Evolutionary conservation across 2,797 vertebrate species (phyloP), one percentile per base, ranked within the genome.

Genomic region (Melanotaenia nigrans): DNA sequence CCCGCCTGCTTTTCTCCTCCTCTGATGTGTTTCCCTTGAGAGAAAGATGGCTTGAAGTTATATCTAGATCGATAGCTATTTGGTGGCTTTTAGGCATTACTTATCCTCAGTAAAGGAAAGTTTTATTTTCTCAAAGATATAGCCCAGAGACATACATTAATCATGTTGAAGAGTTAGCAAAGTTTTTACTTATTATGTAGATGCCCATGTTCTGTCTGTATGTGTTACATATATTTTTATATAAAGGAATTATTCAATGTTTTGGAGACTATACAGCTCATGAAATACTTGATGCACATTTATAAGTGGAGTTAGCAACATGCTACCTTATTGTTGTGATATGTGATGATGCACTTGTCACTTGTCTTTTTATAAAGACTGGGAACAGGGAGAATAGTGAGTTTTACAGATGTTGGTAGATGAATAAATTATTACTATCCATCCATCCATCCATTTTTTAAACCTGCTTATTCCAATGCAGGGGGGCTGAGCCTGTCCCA

Each of bases 11-110:
- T 53, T 0, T 61, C 56, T 71, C 38, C 42, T 63, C 9, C 24
- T 75, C 11, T 67, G 49, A 65, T 73, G 42, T 56, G 65, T 81
- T 78, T 75, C 68, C 62, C 74, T 57, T 1, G 64, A 76, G 28
- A 65, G 28, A 70, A 74, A 49, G 30, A 14, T 61, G 67, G 54
- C 71, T 79, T 64, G 42, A 59, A 76, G 78, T 56, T 70, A 68
- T 57, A 69, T 75, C 28, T 22, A 65, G 75, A 88, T 85, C 64
- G 59, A 81, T 85, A 35, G 64, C 61, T 77, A 73, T 85, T 86
- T 79, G 40, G 49, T 35, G 61, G 67, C 73, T 62, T 70, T 59
- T 25, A 74, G 74, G 56, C 3, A 1, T 60, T 72, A 53, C 45
- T 45, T 47, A n/a, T 67, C 24, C 32, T 45, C 59, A 12, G 49